Conservation (phyloP, 2,797 vertebrate genomes). For the Phaenicophaeus curvirostris region DNA sequence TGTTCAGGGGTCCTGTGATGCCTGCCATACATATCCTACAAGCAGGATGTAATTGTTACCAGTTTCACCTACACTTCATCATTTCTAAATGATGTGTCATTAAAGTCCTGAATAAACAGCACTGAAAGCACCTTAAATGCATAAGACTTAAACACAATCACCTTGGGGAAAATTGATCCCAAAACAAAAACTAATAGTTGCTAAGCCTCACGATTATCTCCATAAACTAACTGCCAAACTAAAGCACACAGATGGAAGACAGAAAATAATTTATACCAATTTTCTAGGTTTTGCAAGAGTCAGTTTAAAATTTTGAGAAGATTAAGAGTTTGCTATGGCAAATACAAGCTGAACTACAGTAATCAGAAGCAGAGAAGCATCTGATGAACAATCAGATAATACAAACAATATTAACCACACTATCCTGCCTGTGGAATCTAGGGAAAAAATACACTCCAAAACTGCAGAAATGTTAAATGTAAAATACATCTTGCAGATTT, state of each 20-base stretch:
- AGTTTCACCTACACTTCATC: background rate
- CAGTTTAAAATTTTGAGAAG: background rate
- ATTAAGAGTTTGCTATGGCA: background rate
- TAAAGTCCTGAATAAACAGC: background rate
- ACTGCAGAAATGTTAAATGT: conserved; percentile 32
- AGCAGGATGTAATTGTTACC: background rate
- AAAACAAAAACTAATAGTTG: background rate
- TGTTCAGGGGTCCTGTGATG: background rate
- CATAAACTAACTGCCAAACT: background rate
- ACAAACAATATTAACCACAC: conserved; percentile 33
- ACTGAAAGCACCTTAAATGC: background rate
- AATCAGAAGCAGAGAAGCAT: conserved; percentile 35
- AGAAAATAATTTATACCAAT: background rate
- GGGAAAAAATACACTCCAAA: background rate
- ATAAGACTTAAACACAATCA: background rate
- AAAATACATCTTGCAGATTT: conserved; percentile 43
- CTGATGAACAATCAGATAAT: conserved; percentile 18
- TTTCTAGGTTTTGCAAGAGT: background rate
- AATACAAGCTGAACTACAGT: background rate
- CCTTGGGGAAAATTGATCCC: background rate
- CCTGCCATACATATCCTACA: background rate
- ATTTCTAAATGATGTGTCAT: background rate
- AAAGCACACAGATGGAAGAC: background rate
- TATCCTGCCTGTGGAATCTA: background rate
- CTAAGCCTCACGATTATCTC: background rate